Evolutionary conservation across 2,888 invertebrate species (phyloP).

Genomic region (Aspidiotus rigidus): DNA sequence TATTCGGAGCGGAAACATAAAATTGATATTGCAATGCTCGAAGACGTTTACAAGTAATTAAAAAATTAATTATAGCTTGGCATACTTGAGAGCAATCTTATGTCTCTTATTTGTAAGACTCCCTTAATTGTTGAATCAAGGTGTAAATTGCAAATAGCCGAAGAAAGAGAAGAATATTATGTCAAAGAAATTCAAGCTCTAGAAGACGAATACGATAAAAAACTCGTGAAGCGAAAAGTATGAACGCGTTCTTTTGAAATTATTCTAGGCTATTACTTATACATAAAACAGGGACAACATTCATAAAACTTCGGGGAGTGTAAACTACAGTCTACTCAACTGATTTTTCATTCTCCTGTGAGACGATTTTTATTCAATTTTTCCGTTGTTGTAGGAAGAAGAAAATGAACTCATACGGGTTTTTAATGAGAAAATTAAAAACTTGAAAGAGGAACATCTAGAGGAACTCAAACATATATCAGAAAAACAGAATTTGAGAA

Average conservation of each 20-base stretch:
- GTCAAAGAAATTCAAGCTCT: conserved; percentile 23
- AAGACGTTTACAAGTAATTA: conserved; percentile 22
- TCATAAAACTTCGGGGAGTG: background rate
- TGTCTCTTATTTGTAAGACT: conserved; percentile 1
- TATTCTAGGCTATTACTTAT: no score
- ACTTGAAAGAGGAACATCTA: conserved; percentile 24
- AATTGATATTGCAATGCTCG: conserved; percentile 10
- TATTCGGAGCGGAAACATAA: conserved; percentile 14
- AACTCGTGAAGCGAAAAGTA: conserved; percentile 23
- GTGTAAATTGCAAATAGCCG: conserved; percentile 18
- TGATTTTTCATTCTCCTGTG: background rate
- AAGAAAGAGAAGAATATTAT: conserved; percentile 18
- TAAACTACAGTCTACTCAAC: background rate
- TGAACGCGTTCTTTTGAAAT: no score
- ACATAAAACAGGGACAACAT: background rate
- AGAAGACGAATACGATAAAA: conserved; percentile 18
- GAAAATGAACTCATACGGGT: conserved; percentile 19
- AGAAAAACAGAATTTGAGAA: conserved; percentile 3
- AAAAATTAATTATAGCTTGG: background rate
- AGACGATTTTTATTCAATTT: background rate
- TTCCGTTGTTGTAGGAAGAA: background rate
- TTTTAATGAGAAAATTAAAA: conserved; percentile 24
- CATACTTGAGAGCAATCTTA: background rate
- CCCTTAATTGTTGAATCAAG: background rate
- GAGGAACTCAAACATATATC: conserved; percentile 17